phyloP scores from a whole-genome alignment of 2,113 vertebrate genomes.

The Colius striatus region DNA sequence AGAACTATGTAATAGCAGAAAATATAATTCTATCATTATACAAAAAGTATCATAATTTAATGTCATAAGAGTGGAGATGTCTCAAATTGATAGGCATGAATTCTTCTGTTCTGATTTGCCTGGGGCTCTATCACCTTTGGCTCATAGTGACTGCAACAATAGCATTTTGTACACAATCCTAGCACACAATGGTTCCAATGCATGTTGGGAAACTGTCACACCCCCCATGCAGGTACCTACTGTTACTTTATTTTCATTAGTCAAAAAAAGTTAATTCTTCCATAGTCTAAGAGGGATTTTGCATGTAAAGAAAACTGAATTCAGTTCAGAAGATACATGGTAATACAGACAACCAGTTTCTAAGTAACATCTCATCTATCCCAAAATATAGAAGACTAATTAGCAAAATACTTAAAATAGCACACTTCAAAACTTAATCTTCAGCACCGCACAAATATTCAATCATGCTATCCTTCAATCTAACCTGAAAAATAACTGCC shows the following conservation, averaged over 20 bases:
- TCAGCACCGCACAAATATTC: neutral
- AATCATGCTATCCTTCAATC: neutral
- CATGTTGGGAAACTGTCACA: neutral
- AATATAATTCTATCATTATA: neutral
- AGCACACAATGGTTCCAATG: neutral
- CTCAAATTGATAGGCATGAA: neutral
- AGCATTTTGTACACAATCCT: neutral
- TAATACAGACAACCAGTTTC: neutral
- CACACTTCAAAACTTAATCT: neutral
- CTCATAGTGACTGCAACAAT: neutral
- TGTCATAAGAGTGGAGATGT: neutral
- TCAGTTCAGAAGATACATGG: neutral
- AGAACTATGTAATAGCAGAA: neutral
- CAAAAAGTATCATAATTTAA: neutral
- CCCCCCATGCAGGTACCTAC: fast-evolving
- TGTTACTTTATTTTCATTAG: neutral
- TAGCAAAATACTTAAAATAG: neutral
- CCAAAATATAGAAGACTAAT: neutral
- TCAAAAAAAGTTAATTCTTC: neutral
- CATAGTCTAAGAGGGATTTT: neutral
- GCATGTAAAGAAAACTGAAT: neutral
- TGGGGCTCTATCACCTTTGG: neutral
- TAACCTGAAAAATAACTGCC: neutral
- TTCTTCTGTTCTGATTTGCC: neutral
- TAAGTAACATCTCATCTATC: neutral